Base-by-base conservation (phyloP, 2,797 vertebrate species). In the Tiaroga cobitis region DNA sequence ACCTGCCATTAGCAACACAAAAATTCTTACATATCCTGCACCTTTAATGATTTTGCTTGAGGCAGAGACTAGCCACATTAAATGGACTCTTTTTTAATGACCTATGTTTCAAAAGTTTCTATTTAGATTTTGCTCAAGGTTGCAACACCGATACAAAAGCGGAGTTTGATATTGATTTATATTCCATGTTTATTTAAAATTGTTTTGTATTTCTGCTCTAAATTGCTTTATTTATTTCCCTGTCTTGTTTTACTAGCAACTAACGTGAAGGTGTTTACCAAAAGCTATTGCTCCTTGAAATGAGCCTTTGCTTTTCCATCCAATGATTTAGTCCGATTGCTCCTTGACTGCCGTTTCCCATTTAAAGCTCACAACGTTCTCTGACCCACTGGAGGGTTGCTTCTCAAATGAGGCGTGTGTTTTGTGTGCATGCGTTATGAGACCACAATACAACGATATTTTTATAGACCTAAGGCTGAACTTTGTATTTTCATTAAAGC, bases 101-200 rank as follows among this genome's bases (percentile, higher is more conserved):
- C 26, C 15, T 4, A 26, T 21, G 54, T 56, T 56, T 59, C 49
- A 59, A 59, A 59, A 43, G 4, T 19, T 41, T 13, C 21, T 29
- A 26, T 43, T 78, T 75, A 39, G 11, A 76, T 75, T 51, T 67
- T 39, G 24, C 32, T 18, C 8, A 21, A 41, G 41, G 61, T 41
- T 26, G 32, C 34, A 76, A 78, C 69, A 70, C 7, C 19, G 26
- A 54, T 69, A 56, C 10, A 19, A 26, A 84, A 77, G 46, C 5
- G 0, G 82, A 88, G 80, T 91, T 90, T 82, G 74, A 61, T 77
- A 91, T 91, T 86, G 89, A 92, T 92, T 90, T 90, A 88, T 78
- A 80, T 63, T 56, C 29, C 34, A 85, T 59, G 51, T 86, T 85
- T 74, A 81, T 83, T 86, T 43, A 65, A 76, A 18, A 63, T 54